These are phyloP conservation scores for Hippolais icterina DNA, from an alignment of 2,113 vertebrate genomes.

Conservation along the genomic window DNA sequence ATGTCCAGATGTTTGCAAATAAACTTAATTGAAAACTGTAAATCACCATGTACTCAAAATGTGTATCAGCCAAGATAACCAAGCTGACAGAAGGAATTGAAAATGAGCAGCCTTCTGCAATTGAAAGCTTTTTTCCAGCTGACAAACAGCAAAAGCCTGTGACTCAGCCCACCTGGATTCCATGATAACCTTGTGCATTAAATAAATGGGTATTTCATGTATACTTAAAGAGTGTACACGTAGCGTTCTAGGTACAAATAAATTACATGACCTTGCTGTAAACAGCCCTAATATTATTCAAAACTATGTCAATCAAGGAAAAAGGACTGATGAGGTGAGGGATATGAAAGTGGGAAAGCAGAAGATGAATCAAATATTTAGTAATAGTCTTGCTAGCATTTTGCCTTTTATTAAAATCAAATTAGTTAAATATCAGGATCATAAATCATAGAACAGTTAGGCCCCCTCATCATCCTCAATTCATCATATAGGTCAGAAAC, in stretches of 20 bases:
- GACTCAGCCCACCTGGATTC: conserved; percentile 6
- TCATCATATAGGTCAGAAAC: not conserved
- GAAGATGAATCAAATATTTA: not conserved
- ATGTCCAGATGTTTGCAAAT: conserved; percentile 39
- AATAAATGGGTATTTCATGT: not conserved
- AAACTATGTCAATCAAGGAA: not conserved
- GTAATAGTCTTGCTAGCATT: not conserved
- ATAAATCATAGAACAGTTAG: not conserved
- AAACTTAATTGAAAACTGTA: conserved; percentile 34
- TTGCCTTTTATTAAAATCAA: not conserved
- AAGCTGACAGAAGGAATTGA: conserved; percentile 8
- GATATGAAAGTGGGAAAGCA: not conserved
- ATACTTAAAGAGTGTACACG: not conserved
- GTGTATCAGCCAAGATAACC: not conserved
- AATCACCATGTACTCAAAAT: not conserved
- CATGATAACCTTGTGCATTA: not conserved
- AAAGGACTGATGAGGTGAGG: not conserved
- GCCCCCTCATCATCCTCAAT: not conserved
- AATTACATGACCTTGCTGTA: not conserved
- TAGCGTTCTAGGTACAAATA: not conserved
- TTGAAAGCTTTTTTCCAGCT: not conserved
- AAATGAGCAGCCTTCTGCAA: conserved; percentile 2
- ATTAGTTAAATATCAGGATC: not conserved
- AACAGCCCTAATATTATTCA: not conserved
- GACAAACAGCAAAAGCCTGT: conserved; percentile 5